Percentiles rank a stretch among this genome's conserved stretches.
Conservation (phyloP, 2,797 vertebrate species). For the Acrossocheilus fasciatus region DNA sequence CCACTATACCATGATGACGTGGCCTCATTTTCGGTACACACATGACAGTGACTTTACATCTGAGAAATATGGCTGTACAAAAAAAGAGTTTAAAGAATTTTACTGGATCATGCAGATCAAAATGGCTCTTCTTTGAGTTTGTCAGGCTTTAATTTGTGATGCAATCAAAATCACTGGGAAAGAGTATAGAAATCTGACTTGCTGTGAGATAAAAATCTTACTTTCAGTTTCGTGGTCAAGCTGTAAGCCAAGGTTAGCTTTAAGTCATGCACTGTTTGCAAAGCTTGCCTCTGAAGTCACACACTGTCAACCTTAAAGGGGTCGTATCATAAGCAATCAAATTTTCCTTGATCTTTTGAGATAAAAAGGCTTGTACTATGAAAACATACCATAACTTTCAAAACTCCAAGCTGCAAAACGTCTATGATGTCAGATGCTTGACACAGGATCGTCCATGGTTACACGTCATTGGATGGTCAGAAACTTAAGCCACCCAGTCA, state of each 20-base stretch:
- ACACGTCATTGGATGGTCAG: background rate
- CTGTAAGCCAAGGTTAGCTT: slow-evolving; percentile 25
- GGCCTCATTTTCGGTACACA: background rate
- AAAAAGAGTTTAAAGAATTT: background rate
- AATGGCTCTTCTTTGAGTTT: background rate
- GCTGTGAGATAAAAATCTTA: slow-evolving; percentile 29
- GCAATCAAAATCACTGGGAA: background rate
- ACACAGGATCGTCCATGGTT: background rate
- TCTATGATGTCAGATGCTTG: background rate
- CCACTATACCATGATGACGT: background rate
- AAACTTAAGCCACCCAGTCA: background rate
- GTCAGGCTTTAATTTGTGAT: slow-evolving; percentile 2
- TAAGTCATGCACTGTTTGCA: slow-evolving; percentile 31
- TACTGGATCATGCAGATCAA: background rate
- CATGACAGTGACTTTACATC: background rate
- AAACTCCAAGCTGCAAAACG: background rate
- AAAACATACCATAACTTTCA: background rate
- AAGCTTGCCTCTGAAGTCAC: slow-evolving; percentile 14
- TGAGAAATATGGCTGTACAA: background rate
- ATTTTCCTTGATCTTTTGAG: slow-evolving; percentile 14
- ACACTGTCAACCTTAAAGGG: slow-evolving; percentile 17
- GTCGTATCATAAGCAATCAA: slow-evolving; percentile 15
- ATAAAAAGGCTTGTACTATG: background rate
- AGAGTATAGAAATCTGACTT: background rate
- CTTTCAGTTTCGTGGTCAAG: slow-evolving; percentile 14